These are phyloP conservation scores for Eulemur rufifrons DNA, from an alignment of 2,113 vertebrate species.

Conservation along the genomic window DNA sequence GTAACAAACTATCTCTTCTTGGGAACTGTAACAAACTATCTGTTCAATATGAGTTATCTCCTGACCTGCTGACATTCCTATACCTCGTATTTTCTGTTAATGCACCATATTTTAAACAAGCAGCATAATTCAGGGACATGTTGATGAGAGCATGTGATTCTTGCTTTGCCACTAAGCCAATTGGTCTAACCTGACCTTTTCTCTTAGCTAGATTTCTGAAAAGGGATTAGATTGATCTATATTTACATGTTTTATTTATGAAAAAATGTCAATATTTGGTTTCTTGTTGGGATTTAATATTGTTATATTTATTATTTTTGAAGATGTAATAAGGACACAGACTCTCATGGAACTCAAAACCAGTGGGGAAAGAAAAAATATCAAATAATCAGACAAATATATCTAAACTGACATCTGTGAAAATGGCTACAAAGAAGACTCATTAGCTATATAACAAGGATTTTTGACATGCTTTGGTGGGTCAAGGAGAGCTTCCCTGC, in stretches of 20 bases:
- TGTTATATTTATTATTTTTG: background rate
- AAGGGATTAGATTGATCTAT: background rate
- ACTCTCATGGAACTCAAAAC: background rate
- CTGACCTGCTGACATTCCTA: background rate
- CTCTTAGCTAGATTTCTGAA: background rate
- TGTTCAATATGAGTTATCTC: background rate
- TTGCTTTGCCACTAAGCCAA: background rate
- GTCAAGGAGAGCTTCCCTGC: background rate
- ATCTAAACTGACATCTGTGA: background rate
- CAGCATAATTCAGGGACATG: background rate
- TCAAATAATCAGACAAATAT: background rate
- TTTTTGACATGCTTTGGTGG: background rate
- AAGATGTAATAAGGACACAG: background rate
- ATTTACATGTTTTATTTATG: background rate
- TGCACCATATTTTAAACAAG: background rate
- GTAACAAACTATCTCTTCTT: accelerated
- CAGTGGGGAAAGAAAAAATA: background rate
- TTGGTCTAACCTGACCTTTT: background rate
- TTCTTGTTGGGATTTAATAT: background rate
- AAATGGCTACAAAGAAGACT: background rate
- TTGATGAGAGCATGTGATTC: background rate
- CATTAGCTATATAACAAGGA: background rate
- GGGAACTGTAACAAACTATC: background rate
- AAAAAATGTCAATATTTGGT: background rate
- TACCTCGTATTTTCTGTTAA: background rate